Conservation (phyloP, 1,140 invertebrate genomes). For the Bombus superbus region DNA sequence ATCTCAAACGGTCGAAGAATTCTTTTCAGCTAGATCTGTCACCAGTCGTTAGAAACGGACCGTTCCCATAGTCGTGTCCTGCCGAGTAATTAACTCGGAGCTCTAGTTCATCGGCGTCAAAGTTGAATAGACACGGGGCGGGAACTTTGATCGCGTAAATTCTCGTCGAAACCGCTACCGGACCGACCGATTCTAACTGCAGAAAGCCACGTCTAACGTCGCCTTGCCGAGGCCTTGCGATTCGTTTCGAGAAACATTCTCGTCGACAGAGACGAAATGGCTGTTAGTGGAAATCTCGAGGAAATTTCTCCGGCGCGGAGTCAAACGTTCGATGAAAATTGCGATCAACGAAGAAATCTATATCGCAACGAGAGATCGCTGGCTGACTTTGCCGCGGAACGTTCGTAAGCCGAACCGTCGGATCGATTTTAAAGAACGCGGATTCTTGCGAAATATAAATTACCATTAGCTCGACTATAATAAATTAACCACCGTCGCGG, state of each 20-base stretch:
- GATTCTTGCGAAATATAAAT: no score
- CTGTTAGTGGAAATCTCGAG: background rate
- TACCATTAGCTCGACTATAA: no score
- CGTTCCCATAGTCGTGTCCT: constrained; percentile 16
- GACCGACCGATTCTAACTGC: background rate
- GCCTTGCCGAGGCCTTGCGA: no score
- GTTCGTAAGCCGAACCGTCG: no score
- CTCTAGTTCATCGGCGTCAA: constrained; percentile 18
- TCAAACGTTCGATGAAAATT: background rate
- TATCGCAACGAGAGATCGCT: background rate
- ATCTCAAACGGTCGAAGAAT: background rate
- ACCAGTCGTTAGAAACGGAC: constrained; percentile 13
- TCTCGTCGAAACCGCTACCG: constrained; percentile 1
- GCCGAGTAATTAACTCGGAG: constrained; percentile 27
- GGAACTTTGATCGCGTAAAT: constrained; percentile 34
- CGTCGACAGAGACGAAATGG: no score
- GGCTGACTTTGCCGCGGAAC: no score
- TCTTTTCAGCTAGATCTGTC: background rate
- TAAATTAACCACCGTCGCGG: background rate
- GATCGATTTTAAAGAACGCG: no score
- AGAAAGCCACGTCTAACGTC: background rate
- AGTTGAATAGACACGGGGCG: constrained; percentile 19
- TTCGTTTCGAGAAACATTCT: background rate
- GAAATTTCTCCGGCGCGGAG: background rate
- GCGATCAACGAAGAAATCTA: constrained; percentile 2